Evolutionary conservation across 2,888 invertebrate species (phyloP).

Genomic region (Poecilus cupreus): DNA sequence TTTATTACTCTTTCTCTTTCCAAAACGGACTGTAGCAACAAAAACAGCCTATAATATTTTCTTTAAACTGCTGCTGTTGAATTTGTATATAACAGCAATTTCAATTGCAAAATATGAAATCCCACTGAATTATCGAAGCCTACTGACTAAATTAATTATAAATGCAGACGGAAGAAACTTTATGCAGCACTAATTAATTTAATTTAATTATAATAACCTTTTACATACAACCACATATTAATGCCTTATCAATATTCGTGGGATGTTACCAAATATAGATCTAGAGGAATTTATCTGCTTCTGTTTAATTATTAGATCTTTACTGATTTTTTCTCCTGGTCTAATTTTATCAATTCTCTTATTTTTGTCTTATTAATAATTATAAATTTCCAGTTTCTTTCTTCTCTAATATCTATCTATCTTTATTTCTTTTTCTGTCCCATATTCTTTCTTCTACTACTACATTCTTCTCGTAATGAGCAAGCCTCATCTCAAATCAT

Average conservation of each 20-base stretch:
- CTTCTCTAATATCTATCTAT: neutral
- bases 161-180: constrained; percentile 23
- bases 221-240: neutral
- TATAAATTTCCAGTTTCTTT: neutral
- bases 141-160: constrained; percentile 42
- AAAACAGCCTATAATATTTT: no score
- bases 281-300: no score
- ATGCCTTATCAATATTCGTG: neutral
- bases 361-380: neutral
- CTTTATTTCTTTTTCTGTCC: neutral
- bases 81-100: neutral
- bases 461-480: neutral
- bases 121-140: constrained; percentile 2
- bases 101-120: constrained; percentile 23
- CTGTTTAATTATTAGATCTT: neutral
- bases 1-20: neutral
- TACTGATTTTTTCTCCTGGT: neutral
- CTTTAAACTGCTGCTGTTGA: neutral
- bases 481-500: neutral
- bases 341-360: neutral
- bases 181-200: constrained; percentile 18
- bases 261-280: constrained; percentile 36
- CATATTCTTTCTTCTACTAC: neutral
- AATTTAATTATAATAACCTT: neutral
- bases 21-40: neutral